These are phyloP conservation scores for Steatocranus sp. DNA, from an alignment of 2,797 vertebrate species.

Conservation along the genomic window DNA sequence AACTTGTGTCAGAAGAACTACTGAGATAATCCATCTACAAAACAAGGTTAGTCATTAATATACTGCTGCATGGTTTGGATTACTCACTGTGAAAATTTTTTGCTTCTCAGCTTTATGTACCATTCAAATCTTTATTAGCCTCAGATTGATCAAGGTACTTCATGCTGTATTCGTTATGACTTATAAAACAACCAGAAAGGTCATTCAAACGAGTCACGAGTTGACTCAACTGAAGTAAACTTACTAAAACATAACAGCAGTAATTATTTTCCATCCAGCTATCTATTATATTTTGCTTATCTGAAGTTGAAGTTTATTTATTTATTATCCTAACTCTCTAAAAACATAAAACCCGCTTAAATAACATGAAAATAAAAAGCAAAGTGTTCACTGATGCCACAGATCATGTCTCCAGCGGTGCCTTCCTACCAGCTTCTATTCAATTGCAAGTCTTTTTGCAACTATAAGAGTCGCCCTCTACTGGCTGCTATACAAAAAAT, in stretches of 20 bases:
- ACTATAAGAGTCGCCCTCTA: background rate
- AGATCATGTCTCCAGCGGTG: background rate
- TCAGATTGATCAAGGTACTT: background rate
- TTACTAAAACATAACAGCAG: background rate
- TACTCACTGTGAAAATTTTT: background rate
- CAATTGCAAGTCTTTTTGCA: background rate
- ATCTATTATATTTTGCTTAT: background rate
- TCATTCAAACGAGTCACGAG: background rate
- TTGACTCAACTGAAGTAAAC: background rate
- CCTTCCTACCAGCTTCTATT: background rate
- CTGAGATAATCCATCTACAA: background rate
- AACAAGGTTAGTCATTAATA: background rate
- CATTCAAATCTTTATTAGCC: background rate
- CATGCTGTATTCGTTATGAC: background rate
- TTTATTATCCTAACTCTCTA: background rate
- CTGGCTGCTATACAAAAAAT: background rate
- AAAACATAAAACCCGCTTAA: accelerated
- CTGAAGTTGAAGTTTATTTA: background rate
- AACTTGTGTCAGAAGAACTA: background rate
- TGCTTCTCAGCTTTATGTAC: background rate
- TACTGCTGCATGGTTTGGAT: background rate
- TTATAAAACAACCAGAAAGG: background rate
- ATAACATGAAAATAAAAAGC: background rate
- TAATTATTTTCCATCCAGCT: accelerated
- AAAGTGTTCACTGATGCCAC: background rate